phyloP scores from a whole-genome alignment of 2,888 invertebrate genomes.

The Apoda limacodes region DNA sequence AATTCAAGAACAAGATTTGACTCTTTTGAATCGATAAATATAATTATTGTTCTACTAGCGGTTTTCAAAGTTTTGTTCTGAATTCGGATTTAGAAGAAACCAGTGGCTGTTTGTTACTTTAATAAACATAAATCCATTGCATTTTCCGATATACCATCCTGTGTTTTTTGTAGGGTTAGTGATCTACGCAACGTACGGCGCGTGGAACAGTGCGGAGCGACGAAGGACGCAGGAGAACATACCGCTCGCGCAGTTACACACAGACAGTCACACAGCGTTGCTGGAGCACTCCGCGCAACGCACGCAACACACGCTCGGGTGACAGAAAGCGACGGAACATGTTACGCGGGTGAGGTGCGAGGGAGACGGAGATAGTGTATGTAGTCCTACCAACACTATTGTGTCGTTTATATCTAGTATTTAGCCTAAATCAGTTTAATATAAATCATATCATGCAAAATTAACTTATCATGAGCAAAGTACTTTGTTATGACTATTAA shows the following conservation, averaged over 20 bases:
- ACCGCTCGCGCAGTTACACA: conserved; percentile 41
- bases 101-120: background rate
- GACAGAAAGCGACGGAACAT: conserved; percentile 26
- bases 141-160: background rate
- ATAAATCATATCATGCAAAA: no score
- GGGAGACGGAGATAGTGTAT: conserved; percentile 2
- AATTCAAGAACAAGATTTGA: no score
- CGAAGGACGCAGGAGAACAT: conserved; percentile 34
- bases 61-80: no score
- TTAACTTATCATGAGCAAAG: no score
- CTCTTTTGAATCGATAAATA: no score
- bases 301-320: conserved; percentile 46
- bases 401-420: conserved; percentile 51
- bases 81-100: no score
- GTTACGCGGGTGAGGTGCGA: background rate
- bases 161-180: conserved; percentile 66
- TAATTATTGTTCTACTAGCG: no score
- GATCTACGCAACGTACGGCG: conserved; percentile 80
- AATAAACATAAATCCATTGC: background rate
- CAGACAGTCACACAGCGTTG: conserved; percentile 47
- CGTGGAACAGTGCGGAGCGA: conserved; percentile 74
- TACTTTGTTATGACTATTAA: no score
- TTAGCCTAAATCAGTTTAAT: no score
- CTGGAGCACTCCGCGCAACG: conserved; percentile 31
- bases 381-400: conserved; percentile 40